A percentile compares a stretch with the other conserved stretches of the same genome.
These are phyloP conservation scores for Deilephila porcellus DNA, from an alignment of 2,888 invertebrate species.

Conservation along the genomic window DNA sequence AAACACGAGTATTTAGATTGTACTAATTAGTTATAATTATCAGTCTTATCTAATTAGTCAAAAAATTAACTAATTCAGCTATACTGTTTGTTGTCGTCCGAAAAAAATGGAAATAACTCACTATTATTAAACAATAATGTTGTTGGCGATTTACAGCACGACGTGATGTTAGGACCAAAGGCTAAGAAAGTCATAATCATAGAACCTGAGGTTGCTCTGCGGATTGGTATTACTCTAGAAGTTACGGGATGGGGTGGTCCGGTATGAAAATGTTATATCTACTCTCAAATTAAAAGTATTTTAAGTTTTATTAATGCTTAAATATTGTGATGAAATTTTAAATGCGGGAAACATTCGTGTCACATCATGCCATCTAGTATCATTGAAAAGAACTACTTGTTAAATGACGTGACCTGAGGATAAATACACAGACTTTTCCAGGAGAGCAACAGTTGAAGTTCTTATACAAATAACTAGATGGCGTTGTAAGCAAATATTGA, in stretches of 20 bases:
- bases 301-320: no score
- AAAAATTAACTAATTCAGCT: no score
- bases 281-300: no score
- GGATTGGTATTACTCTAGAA: slow-evolving; percentile 44
- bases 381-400: not conserved
- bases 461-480: slow-evolving; percentile 31
- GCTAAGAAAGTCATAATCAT: slow-evolving; percentile 60
- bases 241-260: slow-evolving; percentile 64
- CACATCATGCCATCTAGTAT: slow-evolving; percentile 38
- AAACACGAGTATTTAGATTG: no score
- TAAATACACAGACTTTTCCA: not conserved
- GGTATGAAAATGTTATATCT: not conserved
- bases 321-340: no score
- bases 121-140: not conserved
- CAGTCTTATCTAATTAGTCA: no score
- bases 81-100: no score
- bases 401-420: not conserved
- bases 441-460: not conserved
- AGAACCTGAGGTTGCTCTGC: slow-evolving; percentile 53
- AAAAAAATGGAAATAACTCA: not conserved
- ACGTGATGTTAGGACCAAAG: slow-evolving; percentile 51
- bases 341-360: no score
- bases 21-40: no score
- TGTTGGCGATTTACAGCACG: slow-evolving; percentile 45
- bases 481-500: slow-evolving; percentile 24